Base-by-base conservation (phyloP, 1,140 invertebrate genomes). In the Sminthurides bifidus region DNA sequence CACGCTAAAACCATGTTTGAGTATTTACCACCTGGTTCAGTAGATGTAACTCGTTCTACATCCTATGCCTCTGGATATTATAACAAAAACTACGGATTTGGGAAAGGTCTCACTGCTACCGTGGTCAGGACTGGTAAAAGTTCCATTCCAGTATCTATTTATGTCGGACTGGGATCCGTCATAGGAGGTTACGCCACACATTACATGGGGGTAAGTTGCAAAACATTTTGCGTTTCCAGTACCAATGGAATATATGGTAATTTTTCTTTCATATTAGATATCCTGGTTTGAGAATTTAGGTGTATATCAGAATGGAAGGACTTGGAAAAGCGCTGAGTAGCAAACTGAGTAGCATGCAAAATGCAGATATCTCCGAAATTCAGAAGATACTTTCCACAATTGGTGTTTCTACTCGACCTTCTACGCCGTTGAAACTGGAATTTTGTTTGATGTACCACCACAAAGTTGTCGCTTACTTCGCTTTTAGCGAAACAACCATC, bases 271-370 rank as follows among this genome's bases (percentile, higher is more conserved):
- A 52, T 15, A 45, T 27, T 27, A 5, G 14, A 19, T 44, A 33
- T 19, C 50, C 24, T 33, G 6, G 15, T 46, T 19, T 49, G 35
- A n/a, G n/a, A n/a, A n/a, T 55, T 23, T 26, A 65, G 60, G 8
- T 61, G 3, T 65, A 43, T 30, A 57, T 65, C 14, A 27, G 63
- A 30, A 26, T 65, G 41, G 52, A 65, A 44, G 63, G 63, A 4
- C 17, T 65, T 5, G 63, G 52, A 26, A 61, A 65, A 45, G 26
- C 43, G 8, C 14, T 65, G 3, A 29, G 40, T 12, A 23, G 15
- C 10, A 50, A 60, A 45, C 8, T 60, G 1, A 23, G 50, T 0
- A 27, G 38, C 2, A 55, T 61, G 10, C 17, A 40, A 1, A n/a
- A 15, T 19, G 54, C 48, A n/a, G 53, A 57, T 57, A 43, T 61